Conservation (phyloP, 2,113 vertebrate genomes). For the Gulo gulo region DNA sequence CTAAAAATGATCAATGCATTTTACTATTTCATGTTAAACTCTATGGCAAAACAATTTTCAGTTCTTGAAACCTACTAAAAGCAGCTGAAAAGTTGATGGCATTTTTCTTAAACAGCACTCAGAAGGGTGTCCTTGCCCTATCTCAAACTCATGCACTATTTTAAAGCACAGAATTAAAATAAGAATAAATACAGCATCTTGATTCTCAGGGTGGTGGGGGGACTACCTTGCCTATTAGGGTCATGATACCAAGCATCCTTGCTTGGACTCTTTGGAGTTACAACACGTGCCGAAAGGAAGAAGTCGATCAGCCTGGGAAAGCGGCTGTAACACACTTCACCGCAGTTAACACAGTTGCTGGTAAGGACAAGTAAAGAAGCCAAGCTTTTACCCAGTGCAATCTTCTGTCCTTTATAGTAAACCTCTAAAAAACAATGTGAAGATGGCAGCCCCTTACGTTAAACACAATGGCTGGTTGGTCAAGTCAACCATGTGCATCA, state of each 20-base stretch:
- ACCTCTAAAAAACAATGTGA: slow-evolving; percentile 43
- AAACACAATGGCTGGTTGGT: slow-evolving; percentile 71
- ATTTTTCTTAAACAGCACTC: background rate
- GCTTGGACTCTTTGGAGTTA: background rate
- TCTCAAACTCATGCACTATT: background rate
- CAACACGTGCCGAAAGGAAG: background rate
- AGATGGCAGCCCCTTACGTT: slow-evolving; percentile 70
- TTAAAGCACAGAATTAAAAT: slow-evolving; percentile 17
- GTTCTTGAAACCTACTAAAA: background rate
- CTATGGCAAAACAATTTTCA: background rate
- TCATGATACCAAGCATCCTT: accelerated
- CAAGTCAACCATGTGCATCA: slow-evolving; percentile 76
- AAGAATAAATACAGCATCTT: background rate
- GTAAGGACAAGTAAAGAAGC: background rate
- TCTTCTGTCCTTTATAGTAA: slow-evolving; percentile 10
- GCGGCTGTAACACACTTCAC: background rate
- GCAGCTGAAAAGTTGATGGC: background rate
- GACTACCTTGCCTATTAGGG: background rate
- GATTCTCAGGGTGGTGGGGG: background rate
- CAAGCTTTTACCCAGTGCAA: slow-evolving; percentile 36
- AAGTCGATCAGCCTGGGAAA: background rate
- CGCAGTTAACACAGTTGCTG: background rate
- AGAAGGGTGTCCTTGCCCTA: background rate
- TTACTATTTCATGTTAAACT: background rate
- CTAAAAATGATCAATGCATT: background rate